Evolutionary conservation across 2,113 vertebrate species (phyloP).

Genomic region (Nothocercus julius): DNA sequence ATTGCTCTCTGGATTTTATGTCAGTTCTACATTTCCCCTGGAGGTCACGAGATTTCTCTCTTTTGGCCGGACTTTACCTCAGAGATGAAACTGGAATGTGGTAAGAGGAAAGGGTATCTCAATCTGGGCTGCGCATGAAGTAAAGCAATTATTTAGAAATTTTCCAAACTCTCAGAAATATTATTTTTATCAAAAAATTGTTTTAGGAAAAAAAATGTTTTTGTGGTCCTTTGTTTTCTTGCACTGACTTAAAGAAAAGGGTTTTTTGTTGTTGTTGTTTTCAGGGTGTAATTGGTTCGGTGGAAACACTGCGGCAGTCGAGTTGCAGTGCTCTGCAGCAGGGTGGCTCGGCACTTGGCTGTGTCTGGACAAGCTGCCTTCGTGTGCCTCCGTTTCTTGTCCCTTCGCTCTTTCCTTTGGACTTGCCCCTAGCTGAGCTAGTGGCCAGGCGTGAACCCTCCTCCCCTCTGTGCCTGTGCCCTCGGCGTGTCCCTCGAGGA

Average conservation of each 20-base stretch:
- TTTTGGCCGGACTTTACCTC: not conserved
- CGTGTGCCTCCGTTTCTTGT: not conserved
- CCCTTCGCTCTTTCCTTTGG: not conserved
- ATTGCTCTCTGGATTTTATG: not conserved
- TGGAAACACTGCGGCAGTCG: not conserved
- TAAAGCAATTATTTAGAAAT: not conserved
- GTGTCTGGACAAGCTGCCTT: not conserved
- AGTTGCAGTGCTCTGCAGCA: not conserved
- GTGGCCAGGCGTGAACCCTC: fast-evolving
- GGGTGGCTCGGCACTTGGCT: fast-evolving
- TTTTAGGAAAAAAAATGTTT: not conserved
- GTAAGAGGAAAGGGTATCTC: not conserved
- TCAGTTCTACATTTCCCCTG: not conserved
- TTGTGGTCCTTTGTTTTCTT: not conserved
- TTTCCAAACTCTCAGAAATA: not conserved
- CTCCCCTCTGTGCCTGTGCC: fast-evolving
- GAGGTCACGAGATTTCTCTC: not conserved
- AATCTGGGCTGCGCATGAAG: not conserved
- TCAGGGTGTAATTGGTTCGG: not conserved
- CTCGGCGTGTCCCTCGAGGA: fast-evolving
- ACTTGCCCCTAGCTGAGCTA: fast-evolving
- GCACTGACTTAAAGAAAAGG: not conserved
- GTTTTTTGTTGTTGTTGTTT: not conserved
- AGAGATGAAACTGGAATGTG: not conserved
- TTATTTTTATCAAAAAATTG: not conserved